These are phyloP conservation scores for Osmoderma eremita DNA, from an alignment of 2,888 invertebrate genomes.

Conservation along the genomic window DNA sequence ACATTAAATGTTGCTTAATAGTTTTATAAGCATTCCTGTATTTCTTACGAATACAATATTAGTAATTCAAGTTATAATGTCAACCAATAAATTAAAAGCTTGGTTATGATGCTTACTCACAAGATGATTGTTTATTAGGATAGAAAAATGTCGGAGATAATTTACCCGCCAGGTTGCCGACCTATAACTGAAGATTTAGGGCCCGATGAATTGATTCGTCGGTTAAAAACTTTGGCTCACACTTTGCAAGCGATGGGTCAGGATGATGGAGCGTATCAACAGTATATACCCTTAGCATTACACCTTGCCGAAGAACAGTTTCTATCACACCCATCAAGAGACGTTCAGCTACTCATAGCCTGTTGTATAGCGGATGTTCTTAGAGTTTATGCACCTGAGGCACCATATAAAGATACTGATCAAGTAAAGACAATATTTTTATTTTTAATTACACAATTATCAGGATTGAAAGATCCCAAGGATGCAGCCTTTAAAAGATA, in stretches of 20 bases:
- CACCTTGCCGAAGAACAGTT: slow-evolving; percentile 95
- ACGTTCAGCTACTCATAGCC: slow-evolving; percentile 93
- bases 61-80: not conserved
- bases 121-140: slow-evolving; percentile 39
- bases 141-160: slow-evolving; percentile 79
- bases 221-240: slow-evolving; percentile 93
- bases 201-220: slow-evolving; percentile 93
- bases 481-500: slow-evolving; percentile 97
- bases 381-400: slow-evolving; percentile 96
- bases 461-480: slow-evolving; percentile 94
- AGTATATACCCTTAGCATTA: slow-evolving; percentile 90
- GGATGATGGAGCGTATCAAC: slow-evolving; percentile 93
- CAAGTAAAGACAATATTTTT: slow-evolving; percentile 93
- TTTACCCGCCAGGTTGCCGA: slow-evolving; percentile 95
- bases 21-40: not conserved
- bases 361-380: slow-evolving; percentile 98
- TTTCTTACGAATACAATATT: not conserved
- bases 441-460: slow-evolving; percentile 92
- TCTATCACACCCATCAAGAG: slow-evolving; percentile 86
- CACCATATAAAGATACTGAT: slow-evolving; percentile 95
- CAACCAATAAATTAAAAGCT: slow-evolving; percentile 13
- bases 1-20: slow-evolving; percentile 2
- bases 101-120: slow-evolving; percentile 34
- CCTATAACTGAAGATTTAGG: slow-evolving; percentile 95
- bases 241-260: slow-evolving; percentile 96